Evolutionary conservation across 2,797 vertebrate genomes (phyloP), one percentile per base, ranked within the genome.

Genomic region (Scarus forsteni): DNA sequence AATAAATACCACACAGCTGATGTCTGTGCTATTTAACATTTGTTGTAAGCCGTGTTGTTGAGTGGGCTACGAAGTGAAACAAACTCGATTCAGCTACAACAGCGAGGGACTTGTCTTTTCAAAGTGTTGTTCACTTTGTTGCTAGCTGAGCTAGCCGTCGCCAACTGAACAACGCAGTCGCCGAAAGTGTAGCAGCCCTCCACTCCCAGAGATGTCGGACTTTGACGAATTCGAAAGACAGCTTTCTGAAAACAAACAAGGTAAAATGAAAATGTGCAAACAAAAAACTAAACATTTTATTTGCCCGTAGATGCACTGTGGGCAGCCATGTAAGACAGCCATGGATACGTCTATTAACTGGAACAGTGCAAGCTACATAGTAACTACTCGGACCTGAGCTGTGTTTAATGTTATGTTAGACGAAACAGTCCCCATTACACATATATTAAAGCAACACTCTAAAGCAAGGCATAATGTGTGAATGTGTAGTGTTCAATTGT

Each of bases 151-250:
- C 91, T 92, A 92, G 89, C 89, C 64, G 14, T 55, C 83, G 75
- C 70, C 73, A 42, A 66, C 77, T 48, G 80, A 90, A 79, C 81
- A 86, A 88, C 88, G 85, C 89, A 90, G 72, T 77, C 77, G 45
- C 68, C 11, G 75, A 78, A 42, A 66, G 80, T 63, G 61, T 57
- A 71, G 55, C 34, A 72, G 74, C 62, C 71, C 54, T 48, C 73
- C 43, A 55, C 48, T 10, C 57, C 50, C 76, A 67, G 92, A 87
- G 82, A 97, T 97, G 96, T 97, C 96, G 84, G 96, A 97, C 87
- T 97, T 96, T 91, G 96, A 97, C 89, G 96, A 97, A 89, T 97
- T 97, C 70, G 96, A 97, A 88, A 95, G 96, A 80, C 96, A 97
- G 84, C 94, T 97, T 39, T 96, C 95, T 62, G 96, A 97, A 90